phyloP scores from a whole-genome alignment of 1,140 invertebrate species.

The Homalodisca vitripennis region DNA sequence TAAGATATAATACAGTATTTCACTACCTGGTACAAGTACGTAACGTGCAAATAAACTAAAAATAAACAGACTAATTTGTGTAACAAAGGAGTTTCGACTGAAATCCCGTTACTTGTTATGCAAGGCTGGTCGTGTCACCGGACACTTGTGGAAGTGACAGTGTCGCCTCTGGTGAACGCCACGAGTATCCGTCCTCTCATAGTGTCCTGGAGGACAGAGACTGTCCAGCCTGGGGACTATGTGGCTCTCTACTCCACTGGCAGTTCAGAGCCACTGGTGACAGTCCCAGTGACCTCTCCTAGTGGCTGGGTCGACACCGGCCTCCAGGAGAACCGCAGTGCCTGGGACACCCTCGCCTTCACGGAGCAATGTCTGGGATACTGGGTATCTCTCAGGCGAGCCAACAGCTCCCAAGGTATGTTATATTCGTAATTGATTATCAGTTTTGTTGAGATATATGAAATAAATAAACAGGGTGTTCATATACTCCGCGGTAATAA shows the following conservation, averaged over 20 bases:
- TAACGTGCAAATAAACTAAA: no score
- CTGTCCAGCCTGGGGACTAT: neutral
- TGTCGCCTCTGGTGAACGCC: neutral
- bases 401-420: no score
- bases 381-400: slow-evolving; percentile 9
- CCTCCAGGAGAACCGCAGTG: slow-evolving; percentile 11
- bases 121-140: neutral
- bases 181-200: neutral
- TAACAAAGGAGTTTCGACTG: no score
- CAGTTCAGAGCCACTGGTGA: neutral
- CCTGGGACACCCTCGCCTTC: slow-evolving; percentile 2
- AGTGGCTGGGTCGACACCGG: slow-evolving; percentile 6
- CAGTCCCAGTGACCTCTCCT: neutral
- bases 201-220: neutral
- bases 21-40: no score
- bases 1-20: no score
- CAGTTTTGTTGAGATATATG: no score
- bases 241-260: slow-evolving; percentile 8
- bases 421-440: no score
- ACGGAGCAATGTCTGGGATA: slow-evolving; percentile 15
- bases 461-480: no score
- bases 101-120: no score
- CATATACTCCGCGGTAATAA: no score
- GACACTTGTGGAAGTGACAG: neutral
- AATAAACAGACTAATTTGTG: no score